Conservation (phyloP, 1,140 invertebrate species). For the Calliphora vicina region DNA sequence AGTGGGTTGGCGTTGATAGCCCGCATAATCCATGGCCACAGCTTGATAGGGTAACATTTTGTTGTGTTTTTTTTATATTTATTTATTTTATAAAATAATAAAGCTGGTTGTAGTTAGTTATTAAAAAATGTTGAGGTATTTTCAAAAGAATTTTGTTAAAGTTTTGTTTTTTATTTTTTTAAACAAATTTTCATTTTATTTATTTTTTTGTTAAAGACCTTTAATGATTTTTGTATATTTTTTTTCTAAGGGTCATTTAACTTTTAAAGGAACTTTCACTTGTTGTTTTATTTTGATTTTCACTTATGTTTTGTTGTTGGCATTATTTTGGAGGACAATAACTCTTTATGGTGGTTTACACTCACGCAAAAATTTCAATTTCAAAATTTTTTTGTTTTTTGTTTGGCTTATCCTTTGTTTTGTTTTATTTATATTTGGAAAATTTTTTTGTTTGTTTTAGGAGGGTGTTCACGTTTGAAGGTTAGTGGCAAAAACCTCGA, state of each 20-base stretch:
- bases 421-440: not conserved
- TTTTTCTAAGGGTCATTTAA: not conserved
- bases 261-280: not conserved
- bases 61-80: slow-evolving; percentile 12
- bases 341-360: not conserved
- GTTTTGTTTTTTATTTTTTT: not conserved
- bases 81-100: not conserved
- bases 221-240: not conserved
- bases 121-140: not conserved
- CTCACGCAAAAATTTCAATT: not conserved
- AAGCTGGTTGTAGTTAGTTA: not conserved
- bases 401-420: not conserved
- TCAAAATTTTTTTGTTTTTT: not conserved
- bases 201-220: not conserved
- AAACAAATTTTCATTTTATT: not conserved
- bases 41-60: slow-evolving; percentile 87
- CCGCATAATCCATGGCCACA: slow-evolving; percentile 88
- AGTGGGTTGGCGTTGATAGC: slow-evolving; percentile 77
- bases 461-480: not conserved
- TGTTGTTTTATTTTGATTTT: not conserved
- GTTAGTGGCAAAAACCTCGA: not conserved
- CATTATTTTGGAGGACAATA: not conserved
- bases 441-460: not conserved
- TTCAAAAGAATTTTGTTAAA: not conserved
- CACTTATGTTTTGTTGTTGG: not conserved